Conservation (phyloP, 2,113 vertebrate species). For the Pungitius pungitius region DNA sequence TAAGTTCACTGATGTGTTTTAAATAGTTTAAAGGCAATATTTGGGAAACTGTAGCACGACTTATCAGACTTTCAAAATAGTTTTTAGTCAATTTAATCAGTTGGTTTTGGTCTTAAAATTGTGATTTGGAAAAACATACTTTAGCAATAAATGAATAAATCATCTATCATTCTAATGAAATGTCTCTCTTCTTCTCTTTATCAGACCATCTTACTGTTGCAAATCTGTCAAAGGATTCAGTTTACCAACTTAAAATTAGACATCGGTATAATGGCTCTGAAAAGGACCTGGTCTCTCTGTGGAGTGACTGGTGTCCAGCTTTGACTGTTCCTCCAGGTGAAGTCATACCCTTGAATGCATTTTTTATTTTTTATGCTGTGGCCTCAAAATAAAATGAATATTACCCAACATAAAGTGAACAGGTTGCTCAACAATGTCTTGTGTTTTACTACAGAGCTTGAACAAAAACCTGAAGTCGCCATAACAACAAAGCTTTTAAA, state of each 20-base stretch:
- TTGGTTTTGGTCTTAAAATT: neutral
- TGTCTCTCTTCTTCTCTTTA: neutral
- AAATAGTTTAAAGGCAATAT: neutral
- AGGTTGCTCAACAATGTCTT: neutral
- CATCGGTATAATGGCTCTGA: slow-evolving; percentile 36
- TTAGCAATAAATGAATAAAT: neutral
- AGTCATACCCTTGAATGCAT: neutral
- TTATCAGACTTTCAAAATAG: neutral
- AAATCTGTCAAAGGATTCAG: slow-evolving; percentile 41
- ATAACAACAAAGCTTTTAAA: slow-evolving; percentile 8
- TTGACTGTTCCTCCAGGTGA: slow-evolving; percentile 69
- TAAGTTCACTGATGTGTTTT: neutral
- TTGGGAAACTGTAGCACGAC: neutral
- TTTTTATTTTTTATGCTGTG: neutral
- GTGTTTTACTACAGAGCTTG: slow-evolving; percentile 60
- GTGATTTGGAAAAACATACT: neutral
- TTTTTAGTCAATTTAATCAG: neutral
- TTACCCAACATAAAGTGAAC: slow-evolving; percentile 51
- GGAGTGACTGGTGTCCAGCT: slow-evolving; percentile 71
- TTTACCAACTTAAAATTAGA: slow-evolving; percentile 63
- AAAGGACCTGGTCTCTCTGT: slow-evolving; percentile 35
- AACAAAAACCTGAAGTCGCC: slow-evolving; percentile 44
- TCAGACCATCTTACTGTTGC: slow-evolving; percentile 49
- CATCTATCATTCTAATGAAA: neutral
- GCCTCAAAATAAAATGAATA: slow-evolving; percentile 32